Percentiles rank a stretch among this genome's conserved stretches.
Evolutionary conservation across 37 sponge, comb jelly and placozoan species (phyloP).

Genomic region (Spongilla lacustris): DNA sequence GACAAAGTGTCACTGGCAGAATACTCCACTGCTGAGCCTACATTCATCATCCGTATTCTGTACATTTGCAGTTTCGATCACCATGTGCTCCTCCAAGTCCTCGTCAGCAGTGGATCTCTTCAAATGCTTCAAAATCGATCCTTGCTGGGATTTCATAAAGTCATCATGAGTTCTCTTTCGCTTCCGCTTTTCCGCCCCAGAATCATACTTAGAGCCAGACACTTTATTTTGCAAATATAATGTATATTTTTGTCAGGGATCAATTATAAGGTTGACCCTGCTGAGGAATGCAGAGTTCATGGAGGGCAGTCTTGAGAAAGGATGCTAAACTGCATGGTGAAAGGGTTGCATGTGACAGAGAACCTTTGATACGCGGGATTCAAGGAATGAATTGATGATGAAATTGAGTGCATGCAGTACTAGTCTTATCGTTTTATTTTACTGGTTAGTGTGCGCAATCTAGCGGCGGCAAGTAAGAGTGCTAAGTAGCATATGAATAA

Average conservation of each 20-base stretch:
- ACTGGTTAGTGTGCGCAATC: not conserved
- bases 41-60: not conserved
- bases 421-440: not conserved
- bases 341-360: not conserved
- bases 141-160: constrained; percentile 1
- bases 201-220: not conserved
- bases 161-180: not conserved
- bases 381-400: not conserved
- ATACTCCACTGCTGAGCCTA: not conserved
- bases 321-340: not conserved
- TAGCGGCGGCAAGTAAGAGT: not conserved
- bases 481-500: not conserved
- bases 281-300: not conserved
- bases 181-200: not conserved
- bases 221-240: not conserved
- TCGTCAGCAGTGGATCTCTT: not conserved
- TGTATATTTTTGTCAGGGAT: not conserved
- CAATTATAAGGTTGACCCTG: not conserved
- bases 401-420: not conserved
- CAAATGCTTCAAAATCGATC: not conserved
- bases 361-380: not conserved
- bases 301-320: not conserved
- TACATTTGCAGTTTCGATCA: not conserved
- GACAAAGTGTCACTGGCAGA: not conserved
- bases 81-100: not conserved